phyloP scores from a whole-genome alignment of 2,797 vertebrate species.

The Lepidocolaptes lacrymiger region DNA sequence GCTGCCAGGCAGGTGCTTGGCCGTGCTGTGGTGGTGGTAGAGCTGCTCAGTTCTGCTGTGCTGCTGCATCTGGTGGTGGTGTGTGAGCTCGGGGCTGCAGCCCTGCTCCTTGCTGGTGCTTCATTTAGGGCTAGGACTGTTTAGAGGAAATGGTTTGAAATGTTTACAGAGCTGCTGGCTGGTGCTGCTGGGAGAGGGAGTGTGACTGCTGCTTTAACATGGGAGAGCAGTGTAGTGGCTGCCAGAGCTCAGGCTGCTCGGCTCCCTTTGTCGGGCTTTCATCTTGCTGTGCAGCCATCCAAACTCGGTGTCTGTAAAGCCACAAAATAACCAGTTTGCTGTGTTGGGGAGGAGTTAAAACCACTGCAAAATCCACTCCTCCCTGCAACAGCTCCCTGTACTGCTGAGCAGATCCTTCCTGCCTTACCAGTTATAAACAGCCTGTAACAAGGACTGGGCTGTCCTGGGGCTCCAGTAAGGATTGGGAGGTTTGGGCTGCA shows the following conservation, averaged over 20 bases:
- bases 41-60: background rate
- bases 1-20: background rate
- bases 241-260: background rate
- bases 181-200: background rate
- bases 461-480: background rate
- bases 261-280: background rate
- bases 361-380: slow-evolving; percentile 39
- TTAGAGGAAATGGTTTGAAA: background rate
- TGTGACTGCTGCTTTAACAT: background rate
- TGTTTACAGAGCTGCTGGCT: background rate
- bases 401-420: background rate
- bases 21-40: background rate
- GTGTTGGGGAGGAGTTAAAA: slow-evolving; percentile 54
- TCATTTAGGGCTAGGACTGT: background rate
- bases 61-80: background rate
- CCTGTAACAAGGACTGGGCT: background rate
- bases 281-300: background rate
- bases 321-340: slow-evolving; percentile 24
- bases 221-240: background rate
- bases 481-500: background rate
- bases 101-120: background rate
- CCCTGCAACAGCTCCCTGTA: background rate
- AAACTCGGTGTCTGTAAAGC: background rate
- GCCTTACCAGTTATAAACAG: background rate
- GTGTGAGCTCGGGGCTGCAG: background rate